phyloP scores from a whole-genome alignment of 2,113 vertebrate species.

The Myiopsitta monachus region DNA sequence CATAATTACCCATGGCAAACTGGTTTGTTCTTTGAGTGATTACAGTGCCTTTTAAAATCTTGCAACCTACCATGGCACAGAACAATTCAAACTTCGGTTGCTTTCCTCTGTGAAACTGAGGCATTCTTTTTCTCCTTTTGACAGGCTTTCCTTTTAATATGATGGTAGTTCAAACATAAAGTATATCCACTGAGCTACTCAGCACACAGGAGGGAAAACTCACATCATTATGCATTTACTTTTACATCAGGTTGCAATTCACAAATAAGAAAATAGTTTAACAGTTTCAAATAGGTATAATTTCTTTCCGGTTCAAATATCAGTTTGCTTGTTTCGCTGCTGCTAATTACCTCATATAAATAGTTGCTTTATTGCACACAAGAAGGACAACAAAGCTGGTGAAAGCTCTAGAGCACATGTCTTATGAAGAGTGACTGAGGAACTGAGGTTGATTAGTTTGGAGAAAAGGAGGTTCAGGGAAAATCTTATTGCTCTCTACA shows the following conservation, averaged over 20 bases:
- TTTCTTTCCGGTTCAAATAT: constrained; percentile 78
- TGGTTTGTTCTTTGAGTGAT: constrained; percentile 67
- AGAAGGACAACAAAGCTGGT: neutral
- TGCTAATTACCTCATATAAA: constrained; percentile 80
- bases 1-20: constrained; percentile 69
- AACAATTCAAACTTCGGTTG: constrained; percentile 62
- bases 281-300: constrained; percentile 64
- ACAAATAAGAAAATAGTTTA: constrained; percentile 61
- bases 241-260: constrained; percentile 34
- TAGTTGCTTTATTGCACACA: constrained; percentile 71
- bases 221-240: neutral
- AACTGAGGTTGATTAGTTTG: neutral
- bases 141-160: constrained; percentile 53
- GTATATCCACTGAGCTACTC: neutral
- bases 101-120: constrained; percentile 53
- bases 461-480: neutral
- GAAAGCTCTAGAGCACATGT: neutral
- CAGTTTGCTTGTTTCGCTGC: constrained; percentile 75
- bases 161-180: constrained; percentile 14
- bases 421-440: neutral
- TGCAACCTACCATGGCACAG: constrained; percentile 51
- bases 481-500: neutral
- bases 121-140: constrained; percentile 29
- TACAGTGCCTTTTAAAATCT: constrained; percentile 66
- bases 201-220: neutral